Evolutionary conservation across 2,113 vertebrate species (phyloP).

Genomic region (Turdus rufiventris): DNA sequence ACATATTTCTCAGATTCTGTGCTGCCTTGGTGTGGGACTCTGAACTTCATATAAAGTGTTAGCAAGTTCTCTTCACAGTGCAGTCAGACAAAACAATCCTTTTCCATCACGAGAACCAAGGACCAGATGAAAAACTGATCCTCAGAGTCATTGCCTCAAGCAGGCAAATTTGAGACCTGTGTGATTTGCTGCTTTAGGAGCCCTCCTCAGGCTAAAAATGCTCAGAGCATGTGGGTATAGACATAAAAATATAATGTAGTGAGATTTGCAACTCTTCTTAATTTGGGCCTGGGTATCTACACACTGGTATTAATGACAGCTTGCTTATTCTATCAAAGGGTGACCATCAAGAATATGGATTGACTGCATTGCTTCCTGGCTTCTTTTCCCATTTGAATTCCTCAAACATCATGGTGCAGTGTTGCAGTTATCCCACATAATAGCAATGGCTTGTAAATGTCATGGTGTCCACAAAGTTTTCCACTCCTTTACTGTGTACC

Average conservation of each 20-base stretch:
- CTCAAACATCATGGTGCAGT: not conserved
- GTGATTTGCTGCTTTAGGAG: not conserved
- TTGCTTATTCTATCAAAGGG: not conserved
- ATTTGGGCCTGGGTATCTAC: not conserved
- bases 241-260: not conserved
- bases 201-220: not conserved
- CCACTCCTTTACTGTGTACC: not conserved
- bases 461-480: not conserved
- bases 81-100: too few species aligned
- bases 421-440: not conserved
- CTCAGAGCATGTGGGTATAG: not conserved
- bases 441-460: not conserved
- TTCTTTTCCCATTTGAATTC: slow-evolving; percentile 8
- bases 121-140: not conserved
- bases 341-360: not conserved
- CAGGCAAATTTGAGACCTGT: not conserved
- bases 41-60: too few species aligned
- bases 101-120: too few species aligned
- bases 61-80: too few species aligned
- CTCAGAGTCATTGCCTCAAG: not conserved
- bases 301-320: not conserved
- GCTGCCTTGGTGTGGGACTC: too few species aligned
- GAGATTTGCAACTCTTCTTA: not conserved
- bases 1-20: too few species aligned
- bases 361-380: not conserved